These are phyloP conservation scores for Nebria salina DNA, from an alignment of 2,888 invertebrate species.

Conservation along the genomic window DNA sequence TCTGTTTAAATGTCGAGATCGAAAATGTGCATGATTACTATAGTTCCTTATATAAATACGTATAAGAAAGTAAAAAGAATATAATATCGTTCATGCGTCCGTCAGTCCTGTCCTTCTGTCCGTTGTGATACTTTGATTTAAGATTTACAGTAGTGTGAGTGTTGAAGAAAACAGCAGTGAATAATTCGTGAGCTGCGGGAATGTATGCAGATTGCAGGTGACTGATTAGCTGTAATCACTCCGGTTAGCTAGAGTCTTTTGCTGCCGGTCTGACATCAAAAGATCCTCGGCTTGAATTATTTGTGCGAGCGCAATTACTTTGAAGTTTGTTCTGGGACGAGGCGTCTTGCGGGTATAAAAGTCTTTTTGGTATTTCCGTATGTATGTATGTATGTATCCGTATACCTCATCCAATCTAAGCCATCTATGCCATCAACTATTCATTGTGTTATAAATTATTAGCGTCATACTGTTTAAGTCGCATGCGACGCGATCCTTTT, in stretches of 20 bases:
- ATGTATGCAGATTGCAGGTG: constrained; percentile 58
- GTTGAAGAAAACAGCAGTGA: constrained; percentile 48
- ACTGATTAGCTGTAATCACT: constrained; percentile 57
- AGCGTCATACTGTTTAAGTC: too few species aligned
- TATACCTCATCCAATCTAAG: background rate
- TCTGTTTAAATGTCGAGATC: background rate
- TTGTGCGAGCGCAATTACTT: constrained; percentile 56
- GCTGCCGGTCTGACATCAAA: constrained; percentile 55
- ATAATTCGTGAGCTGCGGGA: constrained; percentile 47
- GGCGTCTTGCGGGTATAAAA: constrained; percentile 44
- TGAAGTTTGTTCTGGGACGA: constrained; percentile 53
- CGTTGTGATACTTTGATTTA: constrained; percentile 28
- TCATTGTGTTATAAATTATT: constrained; percentile 17
- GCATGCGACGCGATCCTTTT: too few species aligned
- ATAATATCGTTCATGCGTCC: constrained; percentile 23
- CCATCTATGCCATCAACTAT: constrained; percentile 28
- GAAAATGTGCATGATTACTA: background rate
- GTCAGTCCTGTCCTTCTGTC: background rate
- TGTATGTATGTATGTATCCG: constrained; percentile 50
- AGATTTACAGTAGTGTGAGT: constrained; percentile 32
- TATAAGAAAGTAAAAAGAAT: background rate
- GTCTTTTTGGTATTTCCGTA: constrained; percentile 46
- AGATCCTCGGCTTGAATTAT: constrained; percentile 56
- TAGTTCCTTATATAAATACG: background rate
- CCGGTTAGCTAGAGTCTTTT: constrained; percentile 51